Percentiles rank a stretch among this genome's conserved stretches.
phyloP scores from a whole-genome alignment of 1,140 invertebrate species.

The Cydia amplana region DNA sequence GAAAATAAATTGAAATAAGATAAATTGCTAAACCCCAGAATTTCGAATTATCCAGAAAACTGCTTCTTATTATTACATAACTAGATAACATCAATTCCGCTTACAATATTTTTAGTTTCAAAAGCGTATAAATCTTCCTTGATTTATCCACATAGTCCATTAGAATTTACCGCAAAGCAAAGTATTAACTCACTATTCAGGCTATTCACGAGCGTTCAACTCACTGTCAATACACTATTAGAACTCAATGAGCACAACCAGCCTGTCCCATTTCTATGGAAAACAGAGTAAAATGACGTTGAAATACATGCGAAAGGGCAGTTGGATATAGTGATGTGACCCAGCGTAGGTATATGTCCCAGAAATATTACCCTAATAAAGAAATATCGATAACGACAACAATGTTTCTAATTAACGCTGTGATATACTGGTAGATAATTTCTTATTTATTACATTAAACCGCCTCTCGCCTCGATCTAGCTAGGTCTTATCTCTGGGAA shows the following conservation, averaged over 20 bases:
- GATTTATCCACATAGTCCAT: conserved; percentile 26
- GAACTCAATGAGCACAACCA: conserved; percentile 10
- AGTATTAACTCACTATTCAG: conserved; percentile 23
- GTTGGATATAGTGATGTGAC: not conserved
- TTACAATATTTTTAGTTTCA: no score
- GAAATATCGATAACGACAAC: not conserved
- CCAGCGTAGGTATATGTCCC: no score
- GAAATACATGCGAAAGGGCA: conserved; percentile 8
- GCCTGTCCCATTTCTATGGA: conserved; percentile 24
- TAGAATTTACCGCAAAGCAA: not conserved
- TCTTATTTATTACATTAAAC: not conserved
- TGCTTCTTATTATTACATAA: not conserved
- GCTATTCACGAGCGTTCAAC: conserved; percentile 23
- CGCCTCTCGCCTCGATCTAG: no score
- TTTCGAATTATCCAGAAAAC: no score
- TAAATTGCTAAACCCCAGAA: no score
- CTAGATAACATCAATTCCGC: no score
- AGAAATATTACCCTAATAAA: not conserved
- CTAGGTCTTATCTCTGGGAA: no score
- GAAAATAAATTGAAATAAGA: no score
- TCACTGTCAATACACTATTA: not conserved
- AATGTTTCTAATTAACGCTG: not conserved
- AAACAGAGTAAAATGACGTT: conserved; percentile 21
- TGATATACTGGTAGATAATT: not conserved
- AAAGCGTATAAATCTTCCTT: conserved; percentile 16